Base-by-base conservation (phyloP, 2,888 invertebrate species). In the Eupithecia abbreviata region DNA sequence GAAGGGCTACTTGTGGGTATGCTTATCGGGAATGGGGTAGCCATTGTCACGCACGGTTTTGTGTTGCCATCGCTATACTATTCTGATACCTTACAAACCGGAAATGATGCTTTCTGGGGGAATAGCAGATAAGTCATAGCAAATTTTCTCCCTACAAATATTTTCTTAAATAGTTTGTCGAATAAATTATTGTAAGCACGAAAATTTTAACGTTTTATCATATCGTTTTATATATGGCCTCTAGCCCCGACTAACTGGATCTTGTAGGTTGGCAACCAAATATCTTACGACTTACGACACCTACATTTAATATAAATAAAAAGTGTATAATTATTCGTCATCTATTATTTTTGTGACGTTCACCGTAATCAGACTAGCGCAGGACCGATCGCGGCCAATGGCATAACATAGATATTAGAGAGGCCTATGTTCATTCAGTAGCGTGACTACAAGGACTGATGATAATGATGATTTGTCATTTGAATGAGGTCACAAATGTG, bases 31-130 rank as follows among this genome's bases (percentile, higher is more conserved):
- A 45, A 68, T 42, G 55, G 18, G 47, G n/a, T 41, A 18, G 71
- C 58, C 18, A 43, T 49, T 58, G 71, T 69, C 69, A 69, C 69
- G 69, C 69, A 69, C 47, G 45, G 45, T 47, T 47, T 41, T 69
- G 58, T 43, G 41, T 49, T 45, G n/a, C 55, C 55, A 55, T 69
- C 62, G 7, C 51, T 30, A 30, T 62, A 62, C 12, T 30, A 62
- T 62, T 62, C 10, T 58, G 58, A 10, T 62, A 62, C 6, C 30
- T 18, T 58, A 30, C 18, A 58, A 18, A 58, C 18, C 10, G 62
- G 62, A 62, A 62, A 30, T 12, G 0, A 62, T 12, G 30, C 4
- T 62, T 62, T 62, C 62, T 62, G 30, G 30, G 10, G 3, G 62
- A 62, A 30, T 30, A 10, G 30, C 10, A 30, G 30, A 62, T 58